phyloP scores from a whole-genome alignment of 2,888 invertebrate genomes.

The Microdon myrmicae region DNA sequence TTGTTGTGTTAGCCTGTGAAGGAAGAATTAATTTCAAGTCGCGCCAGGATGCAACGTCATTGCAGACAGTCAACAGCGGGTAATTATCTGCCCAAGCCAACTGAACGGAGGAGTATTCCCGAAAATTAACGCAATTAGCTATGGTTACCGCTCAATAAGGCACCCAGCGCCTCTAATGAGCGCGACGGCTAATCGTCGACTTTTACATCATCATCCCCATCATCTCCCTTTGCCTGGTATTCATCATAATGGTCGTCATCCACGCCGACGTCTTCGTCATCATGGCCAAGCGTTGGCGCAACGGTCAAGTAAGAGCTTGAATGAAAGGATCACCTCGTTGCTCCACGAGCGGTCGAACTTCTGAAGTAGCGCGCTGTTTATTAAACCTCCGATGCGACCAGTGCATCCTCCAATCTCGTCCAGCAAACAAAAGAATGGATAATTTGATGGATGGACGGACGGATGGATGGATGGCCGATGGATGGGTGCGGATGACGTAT shows the following conservation, averaged over 20 bases:
- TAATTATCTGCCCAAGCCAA: conserved; percentile 44
- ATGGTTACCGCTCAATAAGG: conserved; percentile 54
- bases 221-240: conserved; percentile 12
- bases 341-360: conserved; percentile 38
- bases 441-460: conserved; percentile 52
- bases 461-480: no score
- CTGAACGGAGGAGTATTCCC: conserved; percentile 18
- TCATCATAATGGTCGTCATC: neutral
- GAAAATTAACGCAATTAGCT: conserved; percentile 53
- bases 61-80: conserved; percentile 3
- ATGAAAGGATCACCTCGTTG: conserved; percentile 35
- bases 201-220: conserved; percentile 42
- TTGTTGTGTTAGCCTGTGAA: conserved; percentile 26
- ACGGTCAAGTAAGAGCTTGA: neutral
- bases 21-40: conserved; percentile 39
- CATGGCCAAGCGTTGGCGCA: neutral
- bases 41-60: conserved; percentile 5
- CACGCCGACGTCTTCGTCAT: neutral
- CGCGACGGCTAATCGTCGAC: conserved; percentile 50
- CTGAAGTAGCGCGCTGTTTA: conserved; percentile 52
- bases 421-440: conserved; percentile 50
- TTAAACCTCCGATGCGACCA: conserved; percentile 43
- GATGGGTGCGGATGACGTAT: conserved; percentile 45
- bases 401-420: conserved; percentile 41
- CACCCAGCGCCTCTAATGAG: conserved; percentile 53